A percentile compares a stretch with the other conserved stretches of the same genome.
These are phyloP conservation scores for Suillia variegata DNA, from an alignment of 2,888 invertebrate species.

Conservation along the genomic window DNA sequence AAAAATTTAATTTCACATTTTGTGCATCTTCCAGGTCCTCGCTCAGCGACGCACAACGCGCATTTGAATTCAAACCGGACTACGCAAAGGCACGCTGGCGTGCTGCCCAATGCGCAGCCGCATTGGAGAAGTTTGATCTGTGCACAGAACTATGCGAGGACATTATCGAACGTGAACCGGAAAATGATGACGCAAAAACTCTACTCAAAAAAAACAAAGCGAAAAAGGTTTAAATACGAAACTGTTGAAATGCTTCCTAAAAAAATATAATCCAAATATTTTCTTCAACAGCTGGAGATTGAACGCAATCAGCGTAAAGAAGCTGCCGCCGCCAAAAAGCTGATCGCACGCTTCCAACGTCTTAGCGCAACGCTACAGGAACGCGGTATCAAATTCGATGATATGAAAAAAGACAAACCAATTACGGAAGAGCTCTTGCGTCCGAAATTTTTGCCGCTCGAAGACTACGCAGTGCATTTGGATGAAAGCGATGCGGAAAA, in stretches of 20 bases:
- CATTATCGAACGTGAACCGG: conserved; percentile 66
- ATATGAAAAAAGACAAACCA: conserved; percentile 61
- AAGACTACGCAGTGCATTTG: conserved; percentile 69
- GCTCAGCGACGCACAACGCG: conserved; percentile 78
- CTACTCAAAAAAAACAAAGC: conserved; percentile 65
- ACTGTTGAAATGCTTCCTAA: neutral
- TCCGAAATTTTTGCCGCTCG: conserved; percentile 70
- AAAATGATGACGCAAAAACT: conserved; percentile 65
- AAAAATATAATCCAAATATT: too few species aligned
- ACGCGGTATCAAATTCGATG: conserved; percentile 65
- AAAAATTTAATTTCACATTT: neutral
- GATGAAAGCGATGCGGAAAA: conserved; percentile 60
- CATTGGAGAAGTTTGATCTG: conserved; percentile 71
- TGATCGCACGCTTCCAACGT: conserved; percentile 60
- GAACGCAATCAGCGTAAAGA: conserved; percentile 54
- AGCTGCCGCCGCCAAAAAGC: conserved; percentile 62
- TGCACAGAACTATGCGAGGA: conserved; percentile 75
- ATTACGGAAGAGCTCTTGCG: conserved; percentile 65
- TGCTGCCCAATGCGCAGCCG: conserved; percentile 75
- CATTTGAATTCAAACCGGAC: conserved; percentile 74
- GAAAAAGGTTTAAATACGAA: conserved; percentile 50
- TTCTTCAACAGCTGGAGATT: conserved; percentile 36
- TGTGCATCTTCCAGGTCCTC: conserved; percentile 69
- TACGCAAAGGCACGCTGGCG: conserved; percentile 79
- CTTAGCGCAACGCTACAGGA: conserved; percentile 62